Base-by-base conservation (phyloP, 2,888 invertebrate genomes). In the Sycophila texana region DNA sequence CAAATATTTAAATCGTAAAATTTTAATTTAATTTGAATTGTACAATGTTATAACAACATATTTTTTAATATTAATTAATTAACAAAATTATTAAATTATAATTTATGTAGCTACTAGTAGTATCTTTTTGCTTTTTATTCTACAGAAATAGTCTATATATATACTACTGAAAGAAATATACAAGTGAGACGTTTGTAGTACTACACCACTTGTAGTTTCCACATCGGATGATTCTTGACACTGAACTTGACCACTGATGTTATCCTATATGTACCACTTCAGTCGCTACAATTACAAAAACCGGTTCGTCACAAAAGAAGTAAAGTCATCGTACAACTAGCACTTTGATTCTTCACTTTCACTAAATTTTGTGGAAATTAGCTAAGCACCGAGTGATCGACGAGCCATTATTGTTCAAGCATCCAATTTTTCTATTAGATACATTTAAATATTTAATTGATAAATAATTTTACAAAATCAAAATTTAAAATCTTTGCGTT, bases 281-380 rank as follows among this genome's bases (percentile, higher is more conserved):
- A 7, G 39, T 39, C 10, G 39, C 5, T 55, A 22, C 16, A 51
- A 57, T 57, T 39, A 70, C 39, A 55, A 70, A 39, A 70, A 70
- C 68, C 55, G 13, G 68, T 70, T 57, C 14, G 18, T 53, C 13
- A 57, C 57, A 70, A 70, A 70, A 70, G 39, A 70, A 70, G 20
- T 70, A 26, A 26, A 68, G 57, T 70, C 68, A 70, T 70, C 68
- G 39, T 57, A 57, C 68, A 26, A 55, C 39, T 30, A 13, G 13
- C 14, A 18, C 57, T 70, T 18, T 51, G 4, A 70, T 39, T 39
- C 57, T 70, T 70, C 20, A 70, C 68, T 70, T 70, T 57, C 55
- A 55, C 57, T 70, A 14, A 0, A 12, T 18, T 4, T 1, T 13
- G 30, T 53, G 20, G 39, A 70, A 18, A 70, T 70, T 57, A 57